Base-by-base conservation (phyloP, 1,140 invertebrate species). In the Penaeus japonicus region DNA sequence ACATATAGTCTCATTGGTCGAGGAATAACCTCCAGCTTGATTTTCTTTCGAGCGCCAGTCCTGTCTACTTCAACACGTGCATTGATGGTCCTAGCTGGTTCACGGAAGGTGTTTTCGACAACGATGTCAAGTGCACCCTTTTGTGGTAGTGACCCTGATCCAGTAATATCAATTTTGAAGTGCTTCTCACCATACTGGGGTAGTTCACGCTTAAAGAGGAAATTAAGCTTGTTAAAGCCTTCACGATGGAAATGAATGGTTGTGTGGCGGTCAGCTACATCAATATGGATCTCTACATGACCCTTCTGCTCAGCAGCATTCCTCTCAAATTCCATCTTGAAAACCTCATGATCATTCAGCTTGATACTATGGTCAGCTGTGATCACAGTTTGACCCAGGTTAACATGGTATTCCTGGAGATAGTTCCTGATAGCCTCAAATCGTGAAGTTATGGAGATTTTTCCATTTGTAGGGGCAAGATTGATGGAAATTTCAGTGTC, bases 61-160 rank as follows among this genome's bases (percentile, higher is more conserved):
- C 83, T 27, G 65, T 90, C 82, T 12, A 90, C 18, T 22, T 89
- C 89, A 35, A 86, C 27, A 39, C 85, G 79, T 1, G 53, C 84
- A 22, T 55, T 87, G 15, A 79, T 84, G 47, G 80, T 87, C 0
- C 39, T 55, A 1, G 87, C 70, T 32, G 27, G 32, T 17, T 53
- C 53, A 10, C 57, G 24, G 78, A 90, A 90, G 17, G 87, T 80
- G 75, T 89, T 90, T 47, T 65, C 85, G 15, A 90, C 70, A 20
- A 55, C 70, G 39, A 78, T 59, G 4, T 89, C 62, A 17, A 89
- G 24, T 4, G 84, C 70, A 30, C 89, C 89, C 35, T 78, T 20
- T 17, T 17, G 0, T 18, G 86, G 89, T 70, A 89, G 47, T n/a
- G 54, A 30, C 24, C 78, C 89, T 18, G 82, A 57, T 4, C 75